Evolutionary conservation across 2,113 vertebrate species (phyloP), one percentile per base, ranked within the genome.

Genomic region (Megaceryle torquata): DNA sequence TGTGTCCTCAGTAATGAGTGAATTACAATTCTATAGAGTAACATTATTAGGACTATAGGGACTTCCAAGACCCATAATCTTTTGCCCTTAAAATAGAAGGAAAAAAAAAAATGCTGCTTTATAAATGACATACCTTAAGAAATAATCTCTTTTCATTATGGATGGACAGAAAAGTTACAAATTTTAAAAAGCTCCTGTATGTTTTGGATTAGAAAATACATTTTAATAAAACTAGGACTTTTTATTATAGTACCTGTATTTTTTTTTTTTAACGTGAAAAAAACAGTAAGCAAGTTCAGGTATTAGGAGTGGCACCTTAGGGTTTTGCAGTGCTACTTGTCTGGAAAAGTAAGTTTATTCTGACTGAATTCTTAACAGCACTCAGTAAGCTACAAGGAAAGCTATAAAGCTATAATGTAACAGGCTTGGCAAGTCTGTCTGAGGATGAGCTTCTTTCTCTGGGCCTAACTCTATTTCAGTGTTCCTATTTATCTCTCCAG

Each of bases 341-440:
- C 92, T 89, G 69, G 92, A 94, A 86, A 92, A 94, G 80, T 71
- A 92, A 72, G 77, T 81, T 93, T 91, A 71, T 93, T 92, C 80
- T 96, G 91, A 95, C 92, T 92, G 80, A 86, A 88, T 91, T 41
- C 63, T 96, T 94, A 96, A 72, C 74, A 91, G 46, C 51, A 51
- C 87, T 92, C 2, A 0, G 77, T 96, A 91, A 95, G 53, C 65
- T 91, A 68, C 57, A 50, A 48, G 65, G 88, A 96, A 94, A 68
- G 88, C 69, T 91, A n/a, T 88, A 93, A 94, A 96, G 53, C 82
- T 91, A 6, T 80, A 78, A 86, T 65, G 74, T 91, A 96, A 92
- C 48, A 69, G 51, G 57, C 65, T 95, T 95, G 92, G 96, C 93
- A 95, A 91, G 65, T 61, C 87, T 68, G 35, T 86, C 70, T 88